Conservation (phyloP, 2,113 vertebrate genomes). For the Xyliphius kryptos region DNA sequence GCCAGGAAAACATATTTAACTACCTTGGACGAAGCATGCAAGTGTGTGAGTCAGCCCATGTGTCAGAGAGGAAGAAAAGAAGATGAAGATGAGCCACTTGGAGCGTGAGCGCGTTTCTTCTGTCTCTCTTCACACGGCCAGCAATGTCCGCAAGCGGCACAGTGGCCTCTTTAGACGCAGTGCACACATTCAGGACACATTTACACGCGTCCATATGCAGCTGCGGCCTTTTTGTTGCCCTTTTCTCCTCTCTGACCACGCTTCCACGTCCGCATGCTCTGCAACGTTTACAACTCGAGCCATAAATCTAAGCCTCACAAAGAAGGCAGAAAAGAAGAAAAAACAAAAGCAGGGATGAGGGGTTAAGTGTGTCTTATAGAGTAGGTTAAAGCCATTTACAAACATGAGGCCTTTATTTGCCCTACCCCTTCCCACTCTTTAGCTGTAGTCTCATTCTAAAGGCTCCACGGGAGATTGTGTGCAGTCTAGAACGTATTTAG, state of each 20-base stretch:
- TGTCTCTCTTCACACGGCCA: background rate
- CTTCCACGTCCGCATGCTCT: slow-evolving; percentile 19
- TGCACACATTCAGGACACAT: slow-evolving; percentile 19
- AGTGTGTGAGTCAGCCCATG: slow-evolving; percentile 5
- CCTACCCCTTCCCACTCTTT: no score
- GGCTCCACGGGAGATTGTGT: no score
- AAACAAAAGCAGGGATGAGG: slow-evolving; percentile 1
- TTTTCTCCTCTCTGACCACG: slow-evolving; percentile 11
- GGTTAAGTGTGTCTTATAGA: slow-evolving; percentile 37
- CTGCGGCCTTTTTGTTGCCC: slow-evolving; percentile 31
- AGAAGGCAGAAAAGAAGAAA: background rate
- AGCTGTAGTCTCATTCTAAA: no score
- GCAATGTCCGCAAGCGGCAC: slow-evolving; percentile 4
- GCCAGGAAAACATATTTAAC: slow-evolving; percentile 27
- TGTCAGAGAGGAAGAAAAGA: slow-evolving; percentile 28
- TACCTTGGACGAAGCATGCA: background rate
- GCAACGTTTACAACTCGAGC: slow-evolving; percentile 25
- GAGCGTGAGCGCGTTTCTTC: background rate
- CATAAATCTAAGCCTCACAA: slow-evolving; percentile 21
- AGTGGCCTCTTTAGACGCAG: slow-evolving; percentile 12
- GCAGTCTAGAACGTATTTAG: no score
- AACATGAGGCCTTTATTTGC: slow-evolving; percentile 30
- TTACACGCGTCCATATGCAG: slow-evolving; percentile 29
- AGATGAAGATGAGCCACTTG: slow-evolving; percentile 23
- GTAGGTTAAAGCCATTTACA: slow-evolving; percentile 35